phyloP scores from a whole-genome alignment of 2,888 invertebrate genomes.

The Lagria hirta region DNA sequence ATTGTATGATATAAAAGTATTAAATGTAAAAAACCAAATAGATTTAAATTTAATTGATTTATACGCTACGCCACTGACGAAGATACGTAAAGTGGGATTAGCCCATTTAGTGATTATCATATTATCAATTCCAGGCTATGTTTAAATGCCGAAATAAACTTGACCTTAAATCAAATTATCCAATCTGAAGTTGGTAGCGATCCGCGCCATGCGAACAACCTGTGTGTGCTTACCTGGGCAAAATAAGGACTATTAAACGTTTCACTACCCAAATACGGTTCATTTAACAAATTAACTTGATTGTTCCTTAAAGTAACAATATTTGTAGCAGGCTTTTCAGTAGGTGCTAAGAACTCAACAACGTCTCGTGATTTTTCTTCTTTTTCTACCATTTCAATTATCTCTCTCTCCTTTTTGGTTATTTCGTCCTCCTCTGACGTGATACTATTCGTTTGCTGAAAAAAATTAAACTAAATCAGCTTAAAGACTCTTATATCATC shows the following conservation, averaged over 20 bases:
- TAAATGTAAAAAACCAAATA: too few relatives aligned
- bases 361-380: constrained; percentile 62
- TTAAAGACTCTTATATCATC: too few relatives aligned
- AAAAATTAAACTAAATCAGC: too few relatives aligned
- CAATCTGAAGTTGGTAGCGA: too few relatives aligned
- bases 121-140: neutral
- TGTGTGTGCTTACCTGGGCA: constrained; percentile 39
- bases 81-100: neutral
- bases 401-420: constrained; percentile 65
- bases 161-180: constrained; percentile 6
- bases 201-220: too few relatives aligned
- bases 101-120: neutral
- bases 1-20: too few relatives aligned
- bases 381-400: constrained; percentile 65
- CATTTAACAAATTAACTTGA: constrained; percentile 20
- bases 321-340: constrained; percentile 13
- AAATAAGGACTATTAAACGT: constrained; percentile 44
- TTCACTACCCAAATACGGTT: constrained; percentile 43
- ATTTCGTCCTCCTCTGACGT: constrained; percentile 81
- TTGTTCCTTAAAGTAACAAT: constrained; percentile 16
- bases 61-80: too few relatives aligned
- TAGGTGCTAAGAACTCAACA: constrained; percentile 31
- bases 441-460: constrained; percentile 63
- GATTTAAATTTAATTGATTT: too few relatives aligned
- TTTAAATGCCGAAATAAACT: neutral